Base-by-base conservation (phyloP, 2,888 invertebrate genomes). In the Platycnemis pennipes region DNA sequence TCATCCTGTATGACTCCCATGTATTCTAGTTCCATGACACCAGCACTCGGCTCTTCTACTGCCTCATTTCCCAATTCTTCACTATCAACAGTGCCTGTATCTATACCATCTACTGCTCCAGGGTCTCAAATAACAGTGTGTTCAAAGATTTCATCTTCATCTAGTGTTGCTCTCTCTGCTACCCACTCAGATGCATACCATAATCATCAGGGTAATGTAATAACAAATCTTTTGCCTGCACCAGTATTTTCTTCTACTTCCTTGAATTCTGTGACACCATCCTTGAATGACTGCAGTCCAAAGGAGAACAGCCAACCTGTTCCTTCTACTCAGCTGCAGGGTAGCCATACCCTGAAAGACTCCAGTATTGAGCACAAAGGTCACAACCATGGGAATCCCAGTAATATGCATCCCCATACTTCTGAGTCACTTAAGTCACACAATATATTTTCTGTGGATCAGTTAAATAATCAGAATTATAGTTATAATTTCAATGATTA, bases 401-500 rank as follows among this genome's bases (percentile, higher is more conserved):
- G 63, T 44, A 42, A 42, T 42, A 22, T 53, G 49, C 53, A 56
- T 89, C 7, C 42, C 31, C 56, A 16, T 5, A 42, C 13, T 3
- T 91, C 91, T 44, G 91, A 91, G 49, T 31, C 56, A 31, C 7
- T n/a, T n/a, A 91, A 91, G 63, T 63, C 63, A 22, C 91, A 91
- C 37, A 91, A 91, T 44, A 91, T 91, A 56, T 91, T 91, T 91
- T 91, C 91, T 37, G 63, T 91, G 1, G 91, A 91, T 45, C 91
- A 91, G 22, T 63, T 91, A n/a, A 91, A 91, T 63, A 91, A 56
- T 45, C 91, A 91, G n/a, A 69, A 44, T 44, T 91, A 91, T 44
- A 8, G 42, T 26, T 91, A 91, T 69, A 91, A 91, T 63, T 91
- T 63, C 63, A 91, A 91, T 91, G 91, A 91, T 91, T 91, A 91